Conservation (phyloP, 2,888 invertebrate species). For the Barypeithes pellucidus region DNA sequence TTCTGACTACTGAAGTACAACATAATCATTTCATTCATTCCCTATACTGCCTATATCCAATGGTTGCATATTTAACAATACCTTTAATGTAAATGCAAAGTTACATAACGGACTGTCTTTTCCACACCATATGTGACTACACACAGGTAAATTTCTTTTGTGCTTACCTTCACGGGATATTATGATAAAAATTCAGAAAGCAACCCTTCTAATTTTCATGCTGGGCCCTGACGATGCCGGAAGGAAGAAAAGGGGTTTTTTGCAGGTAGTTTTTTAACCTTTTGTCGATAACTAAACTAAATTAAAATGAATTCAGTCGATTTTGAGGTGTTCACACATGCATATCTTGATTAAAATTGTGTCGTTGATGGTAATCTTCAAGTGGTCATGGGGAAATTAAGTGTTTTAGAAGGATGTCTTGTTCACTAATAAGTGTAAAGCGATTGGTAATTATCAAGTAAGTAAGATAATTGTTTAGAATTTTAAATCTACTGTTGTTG, state of each 20-base stretch:
- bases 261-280: conserved; percentile 69
- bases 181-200: conserved; percentile 49
- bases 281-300: conserved; percentile 58
- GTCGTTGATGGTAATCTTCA: conserved; percentile 43
- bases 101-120: conserved; percentile 52
- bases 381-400: conserved; percentile 40
- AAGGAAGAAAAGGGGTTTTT: conserved; percentile 68
- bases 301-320: conserved; percentile 68
- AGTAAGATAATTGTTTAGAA: neutral
- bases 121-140: conserved; percentile 53
- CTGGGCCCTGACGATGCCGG: conserved; percentile 64
- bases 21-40: neutral
- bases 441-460: neutral
- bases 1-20: neutral
- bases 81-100: conserved; percentile 46
- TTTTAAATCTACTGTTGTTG: too few relatives aligned
- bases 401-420: conserved; percentile 19
- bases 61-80: neutral
- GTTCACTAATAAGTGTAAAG: neutral
- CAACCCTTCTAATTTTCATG: conserved; percentile 51
- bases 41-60: neutral
- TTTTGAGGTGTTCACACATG: conserved; percentile 66
- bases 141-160: conserved; percentile 68
- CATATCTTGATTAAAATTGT: conserved; percentile 60
- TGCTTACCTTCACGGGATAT: conserved; percentile 50